Evolutionary conservation across 2,113 vertebrate species (phyloP).

Genomic region (Neomonachus schauinslandi): DNA sequence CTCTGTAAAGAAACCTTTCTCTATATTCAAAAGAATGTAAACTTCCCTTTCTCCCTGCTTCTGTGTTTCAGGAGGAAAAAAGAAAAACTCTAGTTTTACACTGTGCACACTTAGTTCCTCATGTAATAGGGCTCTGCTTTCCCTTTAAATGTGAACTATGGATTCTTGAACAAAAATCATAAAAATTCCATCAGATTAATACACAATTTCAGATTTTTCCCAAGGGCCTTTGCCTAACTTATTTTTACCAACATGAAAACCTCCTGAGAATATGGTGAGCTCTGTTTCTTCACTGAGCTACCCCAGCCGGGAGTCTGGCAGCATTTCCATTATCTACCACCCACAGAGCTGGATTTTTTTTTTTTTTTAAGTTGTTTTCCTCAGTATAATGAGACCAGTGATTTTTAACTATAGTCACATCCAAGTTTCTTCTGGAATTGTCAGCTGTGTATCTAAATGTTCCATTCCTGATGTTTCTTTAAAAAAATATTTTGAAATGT

Average conservation of each 20-base stretch:
- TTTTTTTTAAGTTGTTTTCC: constrained; percentile 32
- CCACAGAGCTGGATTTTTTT: constrained; percentile 15
- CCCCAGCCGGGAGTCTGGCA: not conserved
- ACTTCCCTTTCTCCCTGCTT: not conserved
- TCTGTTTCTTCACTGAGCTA: not conserved
- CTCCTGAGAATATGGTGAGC: not conserved
- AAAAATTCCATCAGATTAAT: not conserved
- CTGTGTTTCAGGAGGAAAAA: not conserved
- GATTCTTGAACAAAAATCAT: constrained; percentile 25
- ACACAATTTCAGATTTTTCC: not conserved
- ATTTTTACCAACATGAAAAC: not conserved
- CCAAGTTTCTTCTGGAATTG: constrained; percentile 12
- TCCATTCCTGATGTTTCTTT: not conserved
- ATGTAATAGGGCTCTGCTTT: not conserved
- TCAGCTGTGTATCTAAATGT: not conserved
- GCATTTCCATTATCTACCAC: not conserved
- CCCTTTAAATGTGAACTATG: not conserved
- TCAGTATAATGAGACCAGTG: not conserved
- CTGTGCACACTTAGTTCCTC: not conserved
- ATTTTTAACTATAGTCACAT: constrained; percentile 23
- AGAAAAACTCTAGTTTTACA: not conserved
- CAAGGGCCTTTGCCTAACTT: not conserved
- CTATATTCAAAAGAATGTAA: not conserved
- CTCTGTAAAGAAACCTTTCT: not conserved
- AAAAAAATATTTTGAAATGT: not conserved